Conservation (phyloP, 2,113 vertebrate species). For the Pteronura brasiliensis region DNA sequence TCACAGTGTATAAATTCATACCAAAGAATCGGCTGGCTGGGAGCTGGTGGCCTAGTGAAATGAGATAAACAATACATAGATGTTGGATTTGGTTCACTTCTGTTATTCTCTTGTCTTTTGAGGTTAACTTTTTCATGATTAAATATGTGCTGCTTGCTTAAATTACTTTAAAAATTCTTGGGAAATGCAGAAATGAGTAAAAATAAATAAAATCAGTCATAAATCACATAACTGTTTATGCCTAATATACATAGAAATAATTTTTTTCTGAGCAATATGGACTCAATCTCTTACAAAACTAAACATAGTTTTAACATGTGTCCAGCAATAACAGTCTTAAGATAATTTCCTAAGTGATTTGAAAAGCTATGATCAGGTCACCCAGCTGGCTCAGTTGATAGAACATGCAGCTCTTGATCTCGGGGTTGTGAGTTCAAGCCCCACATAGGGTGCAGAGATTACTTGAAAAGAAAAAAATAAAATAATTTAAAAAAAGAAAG, state of each 20-base stretch:
- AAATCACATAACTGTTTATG: not conserved
- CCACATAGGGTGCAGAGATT: not conserved
- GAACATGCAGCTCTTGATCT: not conserved
- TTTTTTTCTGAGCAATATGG: conserved; percentile 7
- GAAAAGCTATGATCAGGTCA: not conserved
- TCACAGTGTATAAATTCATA: not conserved
- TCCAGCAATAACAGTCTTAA: not conserved
- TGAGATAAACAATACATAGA: not conserved
- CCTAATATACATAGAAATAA: not conserved
- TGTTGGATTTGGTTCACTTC: not conserved
- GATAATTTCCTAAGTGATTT: not conserved
- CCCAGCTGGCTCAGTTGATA: not conserved
- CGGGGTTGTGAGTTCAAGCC: not conserved
- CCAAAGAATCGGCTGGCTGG: not conserved
- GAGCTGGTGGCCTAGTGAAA: not conserved
- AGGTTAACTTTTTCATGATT: conserved; percentile 4
- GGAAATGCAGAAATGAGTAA: not conserved
- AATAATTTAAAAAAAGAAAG: not conserved
- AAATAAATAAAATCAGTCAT: conserved; percentile 14
- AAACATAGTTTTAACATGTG: not conserved
- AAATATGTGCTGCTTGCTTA: not conserved
- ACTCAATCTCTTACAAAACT: not conserved
- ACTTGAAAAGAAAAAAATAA: not conserved
- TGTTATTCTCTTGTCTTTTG: conserved; percentile 10
- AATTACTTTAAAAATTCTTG: conserved; percentile 1